These are phyloP conservation scores for Brachionichthys hirsutus DNA, from an alignment of 2,113 vertebrate species.

Conservation along the genomic window DNA sequence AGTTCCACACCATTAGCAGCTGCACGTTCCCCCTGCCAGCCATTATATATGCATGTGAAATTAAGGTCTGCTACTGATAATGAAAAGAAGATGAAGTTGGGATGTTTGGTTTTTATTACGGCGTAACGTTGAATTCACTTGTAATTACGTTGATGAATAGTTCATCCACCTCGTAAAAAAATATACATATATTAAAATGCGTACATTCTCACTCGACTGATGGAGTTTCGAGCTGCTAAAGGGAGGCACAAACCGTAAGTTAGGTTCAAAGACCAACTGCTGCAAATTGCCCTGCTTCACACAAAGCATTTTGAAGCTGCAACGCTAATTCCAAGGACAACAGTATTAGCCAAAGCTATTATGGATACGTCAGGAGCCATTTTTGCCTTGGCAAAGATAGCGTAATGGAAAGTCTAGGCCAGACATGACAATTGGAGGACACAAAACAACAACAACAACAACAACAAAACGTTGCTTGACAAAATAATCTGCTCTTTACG, in stretches of 20 bases:
- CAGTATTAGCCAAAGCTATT: conserved; percentile 42
- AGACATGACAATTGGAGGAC: conserved; percentile 44
- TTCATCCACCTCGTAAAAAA: neutral
- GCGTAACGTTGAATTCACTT: neutral
- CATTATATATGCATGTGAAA: conserved; percentile 16
- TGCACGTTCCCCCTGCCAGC: neutral
- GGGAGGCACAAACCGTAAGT: neutral
- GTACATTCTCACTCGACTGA: neutral
- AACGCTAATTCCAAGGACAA: conserved; percentile 46
- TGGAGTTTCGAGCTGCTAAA: neutral
- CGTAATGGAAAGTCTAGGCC: conserved; percentile 36
- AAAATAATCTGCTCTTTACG: conserved; percentile 47
- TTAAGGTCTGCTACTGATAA: conserved; percentile 6
- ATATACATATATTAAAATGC: too few relatives aligned
- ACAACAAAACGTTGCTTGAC: conserved; percentile 18
- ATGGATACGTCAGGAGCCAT: conserved; percentile 47
- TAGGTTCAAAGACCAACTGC: conserved; percentile 13
- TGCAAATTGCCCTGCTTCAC: conserved; percentile 14
- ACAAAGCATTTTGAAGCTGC: conserved; percentile 23
- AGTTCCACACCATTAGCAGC: conserved; percentile 24
- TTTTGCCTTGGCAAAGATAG: conserved; percentile 31
- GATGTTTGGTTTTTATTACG: conserved; percentile 11
- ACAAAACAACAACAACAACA: conserved; percentile 22
- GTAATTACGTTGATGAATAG: neutral
- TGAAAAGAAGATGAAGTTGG: neutral